A percentile compares a stretch with the other conserved stretches of the same genome.
phyloP scores from a whole-genome alignment of 1,140 invertebrate genomes.

The Ylistrum balloti region DNA sequence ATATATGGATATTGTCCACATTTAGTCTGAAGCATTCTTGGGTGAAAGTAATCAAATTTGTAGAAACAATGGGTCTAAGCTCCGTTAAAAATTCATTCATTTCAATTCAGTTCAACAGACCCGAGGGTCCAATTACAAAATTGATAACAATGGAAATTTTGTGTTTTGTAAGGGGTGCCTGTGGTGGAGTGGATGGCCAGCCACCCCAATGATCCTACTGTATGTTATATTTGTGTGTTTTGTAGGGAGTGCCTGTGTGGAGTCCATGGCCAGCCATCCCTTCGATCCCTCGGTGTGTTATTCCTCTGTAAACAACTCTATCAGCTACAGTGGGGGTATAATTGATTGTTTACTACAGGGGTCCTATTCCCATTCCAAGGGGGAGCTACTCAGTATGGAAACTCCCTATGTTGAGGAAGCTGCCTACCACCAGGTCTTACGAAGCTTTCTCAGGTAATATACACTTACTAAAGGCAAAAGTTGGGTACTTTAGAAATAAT shows the following conservation, averaged over 20 bases:
- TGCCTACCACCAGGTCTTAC: not conserved
- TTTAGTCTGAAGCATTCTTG: too few species aligned
- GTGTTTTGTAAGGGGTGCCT: too few species aligned
- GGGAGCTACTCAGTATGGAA: not conserved
- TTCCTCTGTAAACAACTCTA: not conserved
- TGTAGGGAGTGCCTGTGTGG: not conserved
- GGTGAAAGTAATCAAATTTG: too few species aligned
- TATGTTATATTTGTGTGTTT: not conserved
- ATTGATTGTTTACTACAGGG: not conserved
- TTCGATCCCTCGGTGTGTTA: not conserved
- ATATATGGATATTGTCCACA: too few species aligned
- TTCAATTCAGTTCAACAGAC: too few species aligned
- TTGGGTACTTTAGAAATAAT: too few species aligned
- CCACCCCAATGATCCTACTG: not conserved
- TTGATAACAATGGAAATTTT: too few species aligned
- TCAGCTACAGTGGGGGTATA: not conserved
- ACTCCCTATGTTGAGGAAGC: slow-evolving; percentile 5
- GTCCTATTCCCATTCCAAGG: not conserved
- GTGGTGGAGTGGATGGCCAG: not conserved
- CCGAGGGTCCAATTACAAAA: too few species aligned
- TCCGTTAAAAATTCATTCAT: too few species aligned
- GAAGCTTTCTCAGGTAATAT: not conserved
- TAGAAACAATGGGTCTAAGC: too few species aligned
- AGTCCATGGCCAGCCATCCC: not conserved
- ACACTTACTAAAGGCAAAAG: too few species aligned